Evolutionary conservation across 2,797 vertebrate species (phyloP), one percentile per base, ranked within the genome.

Genomic region (Syngnathus acus): DNA sequence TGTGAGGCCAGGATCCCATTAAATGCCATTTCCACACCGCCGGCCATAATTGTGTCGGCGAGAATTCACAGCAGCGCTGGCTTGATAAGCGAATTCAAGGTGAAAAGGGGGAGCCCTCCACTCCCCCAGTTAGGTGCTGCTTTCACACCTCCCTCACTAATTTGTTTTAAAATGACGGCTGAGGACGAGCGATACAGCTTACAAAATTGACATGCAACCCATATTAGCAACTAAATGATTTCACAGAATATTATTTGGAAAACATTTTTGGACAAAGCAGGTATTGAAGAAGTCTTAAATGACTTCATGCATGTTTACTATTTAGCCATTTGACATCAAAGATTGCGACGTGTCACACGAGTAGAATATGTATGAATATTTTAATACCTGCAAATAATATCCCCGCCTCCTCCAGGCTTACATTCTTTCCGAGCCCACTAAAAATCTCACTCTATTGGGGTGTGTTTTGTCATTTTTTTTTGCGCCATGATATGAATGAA

Each of bases 1-100:
- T 89, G 85, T 89, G 87, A 87, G 89, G 89, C 89, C 88, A 87
- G 86, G 88, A 89, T 89, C 88, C 89, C 87, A 90, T 92, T 90
- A 92, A 90, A 88, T 88, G 89, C 84, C 84, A 84, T 86, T 78
- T 84, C 86, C 87, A 84, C 86, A 89, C 89, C 89, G 87, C 84
- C 76, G 85, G 89, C 88, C 88, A 90, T 88, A 89, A 90, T 89
- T 91, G 89, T 89, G 88, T 91, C 88, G 87, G 90, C 86, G 88
- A 89, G 89, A 90, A 90, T 91, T 91, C 88, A 89, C 87, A 91
- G 89, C 88, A 87, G 85, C 70, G 80, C 82, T 84, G 87, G 87
- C 88, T 89, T 88, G 89, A 90, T 89, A 90, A 91, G 88, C 88
- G 85, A 90, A 89, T 90, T 89, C 88, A 86, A 85, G 86, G 84